Percentiles rank a stretch among this genome's conserved stretches.
Evolutionary conservation across 2,888 invertebrate species (phyloP).

Genomic region (Temnothorax rugatulus): DNA sequence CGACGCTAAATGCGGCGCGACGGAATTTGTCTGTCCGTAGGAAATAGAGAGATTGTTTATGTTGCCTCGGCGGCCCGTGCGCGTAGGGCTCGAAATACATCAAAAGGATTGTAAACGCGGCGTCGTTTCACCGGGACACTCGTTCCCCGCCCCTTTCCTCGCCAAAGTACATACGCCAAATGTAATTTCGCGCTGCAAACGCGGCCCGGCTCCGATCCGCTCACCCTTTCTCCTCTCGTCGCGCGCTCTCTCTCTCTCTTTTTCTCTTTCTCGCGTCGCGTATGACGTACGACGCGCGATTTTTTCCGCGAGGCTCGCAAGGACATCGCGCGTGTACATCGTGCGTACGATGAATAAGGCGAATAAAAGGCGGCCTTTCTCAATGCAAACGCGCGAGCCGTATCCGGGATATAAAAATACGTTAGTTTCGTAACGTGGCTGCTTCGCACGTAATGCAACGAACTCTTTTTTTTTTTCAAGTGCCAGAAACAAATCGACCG

Average conservation of each 20-base stretch:
- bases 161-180: slow-evolving; percentile 14
- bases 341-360: slow-evolving; percentile 45
- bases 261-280: background rate
- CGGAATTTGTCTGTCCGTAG: slow-evolving; percentile 32
- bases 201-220: slow-evolving; percentile 9
- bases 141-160: background rate
- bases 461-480: background rate
- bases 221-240: slow-evolving; percentile 19
- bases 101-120: slow-evolving; percentile 40
- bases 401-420: slow-evolving; percentile 57
- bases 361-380: slow-evolving; percentile 39
- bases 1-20: slow-evolving; percentile 29
- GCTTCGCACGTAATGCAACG: background rate
- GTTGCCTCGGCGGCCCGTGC: background rate
- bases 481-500: background rate
- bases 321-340: slow-evolving; percentile 42
- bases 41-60: slow-evolving; percentile 43
- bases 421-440: slow-evolving; percentile 2
- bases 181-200: slow-evolving; percentile 39
- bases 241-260: slow-evolving; percentile 9
- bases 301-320: slow-evolving; percentile 38
- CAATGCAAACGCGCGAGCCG: slow-evolving; percentile 5
- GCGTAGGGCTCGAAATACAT: slow-evolving; percentile 48
- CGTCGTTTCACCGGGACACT: slow-evolving; percentile 38
- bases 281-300: slow-evolving; percentile 31